Conservation (phyloP, 2,888 invertebrate species). For the Platycheirus albimanus region DNA sequence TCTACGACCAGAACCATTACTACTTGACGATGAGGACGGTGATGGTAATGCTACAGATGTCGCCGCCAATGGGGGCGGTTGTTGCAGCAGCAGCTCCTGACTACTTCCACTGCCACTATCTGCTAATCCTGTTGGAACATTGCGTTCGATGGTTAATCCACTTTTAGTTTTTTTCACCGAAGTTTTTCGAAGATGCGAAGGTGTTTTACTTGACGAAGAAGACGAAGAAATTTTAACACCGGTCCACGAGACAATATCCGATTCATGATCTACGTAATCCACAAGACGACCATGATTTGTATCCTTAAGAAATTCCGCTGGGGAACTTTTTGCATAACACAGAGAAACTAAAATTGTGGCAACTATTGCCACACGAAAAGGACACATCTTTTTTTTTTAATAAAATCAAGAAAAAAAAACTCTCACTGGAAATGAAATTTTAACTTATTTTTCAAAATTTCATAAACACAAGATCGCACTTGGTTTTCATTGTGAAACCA, state of each 20-base stretch:
- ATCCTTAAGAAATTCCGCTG: conserved; percentile 42
- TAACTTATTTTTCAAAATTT: conserved; percentile 32
- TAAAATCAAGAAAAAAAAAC: conserved; percentile 1
- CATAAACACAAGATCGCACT: conserved; percentile 37
- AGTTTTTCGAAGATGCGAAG: conserved; percentile 44
- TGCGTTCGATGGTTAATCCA: conserved; percentile 71
- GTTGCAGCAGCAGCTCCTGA: conserved; percentile 34
- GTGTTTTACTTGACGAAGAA: conserved; percentile 43
- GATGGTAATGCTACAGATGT: conserved; percentile 38
- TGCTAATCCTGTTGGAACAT: conserved; percentile 45
- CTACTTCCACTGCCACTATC: conserved; percentile 31
- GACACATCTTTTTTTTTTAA: conserved; percentile 54
- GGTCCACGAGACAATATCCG: conserved; percentile 58
- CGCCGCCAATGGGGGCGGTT: conserved; percentile 53
- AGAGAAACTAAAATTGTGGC: conserved; percentile 49
- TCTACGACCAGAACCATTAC: conserved; percentile 27
- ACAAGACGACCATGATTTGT: conserved; percentile 45
- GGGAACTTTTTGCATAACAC: conserved; percentile 53
- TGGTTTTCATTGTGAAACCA: conserved; percentile 58
- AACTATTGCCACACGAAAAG: conserved; percentile 59
- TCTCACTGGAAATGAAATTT: conserved; percentile 17
- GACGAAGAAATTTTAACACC: conserved; percentile 29
- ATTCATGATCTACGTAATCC: conserved; percentile 57
- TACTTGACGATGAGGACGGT: neutral
- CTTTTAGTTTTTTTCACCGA: conserved; percentile 68